Percentiles rank a stretch among this genome's conserved stretches.
These are phyloP conservation scores for Girardinichthys multiradiatus DNA, from an alignment of 2,113 vertebrate genomes.

Conservation along the genomic window DNA sequence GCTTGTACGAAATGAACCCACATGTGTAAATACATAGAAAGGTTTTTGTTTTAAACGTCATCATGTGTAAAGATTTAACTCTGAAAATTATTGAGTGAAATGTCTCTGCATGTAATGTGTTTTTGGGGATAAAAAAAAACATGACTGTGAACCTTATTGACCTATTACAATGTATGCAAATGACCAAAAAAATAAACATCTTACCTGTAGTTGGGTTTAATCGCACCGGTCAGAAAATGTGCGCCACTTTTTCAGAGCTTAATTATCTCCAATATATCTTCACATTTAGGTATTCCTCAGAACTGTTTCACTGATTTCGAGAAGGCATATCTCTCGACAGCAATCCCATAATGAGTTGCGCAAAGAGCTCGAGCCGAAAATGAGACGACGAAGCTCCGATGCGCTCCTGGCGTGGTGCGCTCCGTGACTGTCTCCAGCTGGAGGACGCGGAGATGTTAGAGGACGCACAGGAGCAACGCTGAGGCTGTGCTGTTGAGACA, in stretches of 20 bases:
- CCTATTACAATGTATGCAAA: neutral
- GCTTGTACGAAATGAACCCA: neutral
- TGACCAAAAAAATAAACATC: neutral
- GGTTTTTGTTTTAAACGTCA: neutral
- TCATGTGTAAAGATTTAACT: neutral
- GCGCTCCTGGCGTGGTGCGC: slow-evolving; percentile 32
- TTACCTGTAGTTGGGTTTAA: slow-evolving; percentile 44
- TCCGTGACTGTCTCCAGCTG: slow-evolving; percentile 21
- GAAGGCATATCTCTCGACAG: neutral
- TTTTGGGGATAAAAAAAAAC: neutral
- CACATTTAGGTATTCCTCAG: slow-evolving; percentile 17
- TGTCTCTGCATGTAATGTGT: neutral
- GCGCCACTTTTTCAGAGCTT: slow-evolving; percentile 4
- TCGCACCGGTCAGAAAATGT: neutral
- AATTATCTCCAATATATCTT: slow-evolving; percentile 15
- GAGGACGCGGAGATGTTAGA: slow-evolving; percentile 34
- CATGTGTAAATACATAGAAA: neutral
- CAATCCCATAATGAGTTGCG: slow-evolving; percentile 14
- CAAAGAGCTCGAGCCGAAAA: neutral
- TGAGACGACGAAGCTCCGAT: neutral
- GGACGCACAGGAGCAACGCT: slow-evolving; percentile 9
- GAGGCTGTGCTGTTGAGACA: slow-evolving; percentile 35
- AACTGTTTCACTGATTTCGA: slow-evolving; percentile 19
- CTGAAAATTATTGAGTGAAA: neutral
- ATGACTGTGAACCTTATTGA: too few relatives aligned